phyloP scores from a whole-genome alignment of 2,797 vertebrate genomes.

The Amniataba percoides region DNA sequence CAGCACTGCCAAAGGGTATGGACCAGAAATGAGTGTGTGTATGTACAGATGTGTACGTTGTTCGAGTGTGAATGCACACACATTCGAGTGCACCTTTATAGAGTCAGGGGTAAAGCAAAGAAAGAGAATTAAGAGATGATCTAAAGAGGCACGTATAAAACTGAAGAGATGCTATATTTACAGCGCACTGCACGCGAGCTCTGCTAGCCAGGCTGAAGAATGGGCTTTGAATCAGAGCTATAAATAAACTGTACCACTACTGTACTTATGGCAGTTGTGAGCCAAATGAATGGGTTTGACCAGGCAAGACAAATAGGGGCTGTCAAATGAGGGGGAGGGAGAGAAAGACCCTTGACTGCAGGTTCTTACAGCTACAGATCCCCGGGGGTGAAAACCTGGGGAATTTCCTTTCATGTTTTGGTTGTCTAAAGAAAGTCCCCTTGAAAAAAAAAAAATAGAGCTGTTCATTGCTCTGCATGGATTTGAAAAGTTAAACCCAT shows the following conservation, averaged over 20 bases:
- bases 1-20: slow-evolving; percentile 4
- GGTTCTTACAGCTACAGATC: slow-evolving; percentile 34
- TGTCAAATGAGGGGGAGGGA: slow-evolving; percentile 42
- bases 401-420: slow-evolving; percentile 39
- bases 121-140: slow-evolving; percentile 37
- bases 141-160: slow-evolving; percentile 35
- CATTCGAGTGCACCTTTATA: slow-evolving; percentile 21
- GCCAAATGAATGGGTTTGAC: slow-evolving; percentile 65
- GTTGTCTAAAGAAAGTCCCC: slow-evolving; percentile 46
- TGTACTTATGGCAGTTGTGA: slow-evolving; percentile 67
- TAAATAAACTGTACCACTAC: slow-evolving; percentile 69
- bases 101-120: slow-evolving; percentile 38
- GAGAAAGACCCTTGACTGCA: slow-evolving; percentile 14
- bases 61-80: slow-evolving; percentile 17
- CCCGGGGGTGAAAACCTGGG: slow-evolving; percentile 18
- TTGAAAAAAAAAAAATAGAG: slow-evolving; percentile 42
- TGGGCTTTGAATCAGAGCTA: slow-evolving; percentile 67
- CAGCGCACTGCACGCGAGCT: slow-evolving; percentile 45
- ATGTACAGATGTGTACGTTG: slow-evolving; percentile 33
- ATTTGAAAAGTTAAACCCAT: slow-evolving; percentile 16
- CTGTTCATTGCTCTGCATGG: slow-evolving; percentile 35
- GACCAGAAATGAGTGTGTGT: neutral
- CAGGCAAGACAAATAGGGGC: slow-evolving; percentile 65
- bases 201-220: slow-evolving; percentile 63
- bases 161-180: slow-evolving; percentile 63